Percentiles rank a stretch among this genome's conserved stretches.
Conservation (phyloP, 2,113 vertebrate species). For the Illadopsis cleaveri region DNA sequence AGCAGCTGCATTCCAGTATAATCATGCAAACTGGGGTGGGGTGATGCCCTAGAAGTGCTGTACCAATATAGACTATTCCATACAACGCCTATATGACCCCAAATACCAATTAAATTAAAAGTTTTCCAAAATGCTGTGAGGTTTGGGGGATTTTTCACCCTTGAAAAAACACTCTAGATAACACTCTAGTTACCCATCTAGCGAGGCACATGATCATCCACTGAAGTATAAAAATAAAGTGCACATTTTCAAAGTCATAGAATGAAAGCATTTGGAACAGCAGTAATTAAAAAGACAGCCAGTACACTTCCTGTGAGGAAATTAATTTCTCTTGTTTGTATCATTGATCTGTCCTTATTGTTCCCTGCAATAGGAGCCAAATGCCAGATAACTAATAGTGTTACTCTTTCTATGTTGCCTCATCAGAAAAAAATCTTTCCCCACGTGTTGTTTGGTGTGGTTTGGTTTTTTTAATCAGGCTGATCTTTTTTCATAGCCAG, state of each 20-base stretch:
- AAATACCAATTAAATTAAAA: not conserved
- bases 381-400: not conserved
- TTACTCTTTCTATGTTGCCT: not conserved
- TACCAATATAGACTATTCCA: not conserved
- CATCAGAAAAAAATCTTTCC: not conserved
- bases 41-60: not conserved
- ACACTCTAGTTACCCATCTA: not conserved
- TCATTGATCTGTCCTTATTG: not conserved
- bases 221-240: not conserved
- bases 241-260: slow-evolving; percentile 9
- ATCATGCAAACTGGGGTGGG: not conserved
- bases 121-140: not conserved
- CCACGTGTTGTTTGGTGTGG: not conserved
- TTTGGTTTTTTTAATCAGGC: not conserved
- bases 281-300: slow-evolving; percentile 5
- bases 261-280: not conserved
- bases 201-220: not conserved
- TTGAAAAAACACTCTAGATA: not conserved
- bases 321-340: not conserved
- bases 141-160: not conserved
- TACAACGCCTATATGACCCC: not conserved
- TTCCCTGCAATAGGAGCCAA: not conserved
- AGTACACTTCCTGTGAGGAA: not conserved
- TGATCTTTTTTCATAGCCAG: not conserved
- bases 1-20: not conserved